Evolutionary conservation across 2,113 vertebrate genomes (phyloP), one percentile per base, ranked within the genome.

Genomic region (Brachirus orientalis): DNA sequence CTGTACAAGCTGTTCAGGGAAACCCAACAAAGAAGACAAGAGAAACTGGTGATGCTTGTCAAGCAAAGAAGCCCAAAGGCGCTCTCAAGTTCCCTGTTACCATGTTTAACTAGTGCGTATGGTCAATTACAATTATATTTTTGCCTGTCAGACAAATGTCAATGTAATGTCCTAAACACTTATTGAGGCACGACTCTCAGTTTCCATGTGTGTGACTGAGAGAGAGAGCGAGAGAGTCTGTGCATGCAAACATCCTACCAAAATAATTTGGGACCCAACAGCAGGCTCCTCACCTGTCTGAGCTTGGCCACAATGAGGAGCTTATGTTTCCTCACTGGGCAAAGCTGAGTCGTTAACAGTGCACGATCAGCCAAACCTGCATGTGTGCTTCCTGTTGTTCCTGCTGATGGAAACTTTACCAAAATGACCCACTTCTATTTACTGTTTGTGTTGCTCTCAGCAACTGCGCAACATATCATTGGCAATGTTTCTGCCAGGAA

Each of bases 221-320:
- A 6, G 28, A 28, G 28, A 28, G 28, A 28, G 6, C n/a, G n/a
- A 28, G 28, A 28, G 28, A 28, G 28, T 28, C 28, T 28, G 28
- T 28, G 28, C 28, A 63, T 51, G 38, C 14, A 18, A 35, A n/a
- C 28, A 55, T 51, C 12, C 12, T n/a, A 45, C 18, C 44, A 57
- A 40, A 36, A 66, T 74, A 80, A 67, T 79, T 62, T 71, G 67
- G 22, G 17, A 18, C 36, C 46, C 53, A 45, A 28, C 53, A 64
- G 61, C 63, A 63, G 64, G 22, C 47, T 14, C 6, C 47, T 90
- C 89, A 90, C 86, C 89, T 90, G 89, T 91, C 79, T 78, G 54
- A 71, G 47, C 67, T 60, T 43, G 10, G 56, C 37, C 46, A 71
- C 74, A 83, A 81, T 38, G 50, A 81, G 63, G 38, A 51, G 51